These are phyloP conservation scores for Sweltsa coloradensis DNA, from an alignment of 1,140 invertebrate genomes.

Conservation along the genomic window DNA sequence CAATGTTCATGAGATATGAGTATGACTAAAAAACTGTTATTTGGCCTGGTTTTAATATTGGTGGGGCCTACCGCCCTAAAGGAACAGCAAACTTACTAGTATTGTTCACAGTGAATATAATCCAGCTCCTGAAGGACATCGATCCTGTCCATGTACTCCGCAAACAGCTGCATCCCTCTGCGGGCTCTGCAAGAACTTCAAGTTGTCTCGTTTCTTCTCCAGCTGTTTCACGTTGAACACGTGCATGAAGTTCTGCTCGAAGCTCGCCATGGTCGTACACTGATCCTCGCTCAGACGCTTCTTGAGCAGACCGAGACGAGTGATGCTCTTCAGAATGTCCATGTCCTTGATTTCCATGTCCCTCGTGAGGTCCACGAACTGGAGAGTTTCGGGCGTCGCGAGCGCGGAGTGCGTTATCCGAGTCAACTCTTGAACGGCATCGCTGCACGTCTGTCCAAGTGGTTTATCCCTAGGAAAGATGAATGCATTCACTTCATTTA, in stretches of 20 bases:
- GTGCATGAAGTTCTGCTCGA: constrained; percentile 55
- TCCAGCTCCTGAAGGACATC: constrained; percentile 66
- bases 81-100: constrained; percentile 43
- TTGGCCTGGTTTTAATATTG: too few species aligned
- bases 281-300: constrained; percentile 23
- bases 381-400: constrained; percentile 28
- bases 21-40: too few species aligned
- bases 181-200: constrained; percentile 67
- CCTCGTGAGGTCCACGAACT: constrained; percentile 35
- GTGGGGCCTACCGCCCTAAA: too few species aligned
- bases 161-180: constrained; percentile 74
- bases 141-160: constrained; percentile 77
- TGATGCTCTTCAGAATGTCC: constrained; percentile 29
- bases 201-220: constrained; percentile 52
- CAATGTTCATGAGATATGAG: too few species aligned
- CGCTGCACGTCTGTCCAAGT: constrained; percentile 43
- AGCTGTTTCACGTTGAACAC: constrained; percentile 60
- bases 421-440: constrained; percentile 44
- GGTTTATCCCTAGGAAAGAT: constrained; percentile 38
- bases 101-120: constrained; percentile 60
- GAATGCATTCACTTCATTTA: too few species aligned
- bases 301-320: constrained; percentile 14
- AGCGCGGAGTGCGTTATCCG: constrained; percentile 39
- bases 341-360: constrained; percentile 38
- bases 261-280: constrained; percentile 36